These are phyloP conservation scores for Diaphora mendica DNA, from an alignment of 2,888 invertebrate genomes.

Conservation along the genomic window DNA sequence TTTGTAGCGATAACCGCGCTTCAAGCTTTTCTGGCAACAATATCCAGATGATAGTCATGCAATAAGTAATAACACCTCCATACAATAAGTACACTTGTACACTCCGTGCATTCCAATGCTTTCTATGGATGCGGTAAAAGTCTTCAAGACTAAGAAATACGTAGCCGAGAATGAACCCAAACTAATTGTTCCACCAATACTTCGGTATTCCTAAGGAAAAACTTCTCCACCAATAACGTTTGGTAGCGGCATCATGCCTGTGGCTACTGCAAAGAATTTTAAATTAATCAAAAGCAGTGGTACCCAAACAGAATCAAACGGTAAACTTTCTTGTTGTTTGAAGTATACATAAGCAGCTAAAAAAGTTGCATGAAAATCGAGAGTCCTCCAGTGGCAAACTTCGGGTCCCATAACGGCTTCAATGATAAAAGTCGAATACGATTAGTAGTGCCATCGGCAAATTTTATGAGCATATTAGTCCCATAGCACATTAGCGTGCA, in stretches of 20 bases:
- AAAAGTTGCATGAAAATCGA: constrained; percentile 84
- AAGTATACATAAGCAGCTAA: constrained; percentile 76
- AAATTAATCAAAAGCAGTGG: constrained; percentile 79
- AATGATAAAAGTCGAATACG: constrained; percentile 88
- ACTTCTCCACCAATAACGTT: constrained; percentile 90
- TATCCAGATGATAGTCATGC: constrained; percentile 83
- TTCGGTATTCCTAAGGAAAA: constrained; percentile 86
- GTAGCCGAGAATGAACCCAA: constrained; percentile 83
- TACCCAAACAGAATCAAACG: constrained; percentile 70
- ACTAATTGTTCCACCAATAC: constrained; percentile 87
- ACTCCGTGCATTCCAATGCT: constrained; percentile 83
- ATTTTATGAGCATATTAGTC: no score
- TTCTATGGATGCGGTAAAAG: constrained; percentile 83
- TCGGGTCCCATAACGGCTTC: constrained; percentile 81
- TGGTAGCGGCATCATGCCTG: constrained; percentile 88
- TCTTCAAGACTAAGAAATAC: constrained; percentile 87
- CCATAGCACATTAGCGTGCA: constrained; percentile 86
- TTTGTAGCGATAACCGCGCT: constrained; percentile 54
- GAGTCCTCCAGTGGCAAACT: constrained; percentile 83
- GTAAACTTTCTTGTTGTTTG: constrained; percentile 50
- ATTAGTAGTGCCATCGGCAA: constrained; percentile 88
- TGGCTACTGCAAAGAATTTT: constrained; percentile 83
- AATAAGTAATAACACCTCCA: constrained; percentile 78
- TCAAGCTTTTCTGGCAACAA: constrained; percentile 86
- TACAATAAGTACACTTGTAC: constrained; percentile 87